A percentile compares a stretch with the other conserved stretches of the same genome.
phyloP scores from a whole-genome alignment of 30 jellyfish, hydroid and myxozoan genomes.

The Haliclystus octoradiatus region DNA sequence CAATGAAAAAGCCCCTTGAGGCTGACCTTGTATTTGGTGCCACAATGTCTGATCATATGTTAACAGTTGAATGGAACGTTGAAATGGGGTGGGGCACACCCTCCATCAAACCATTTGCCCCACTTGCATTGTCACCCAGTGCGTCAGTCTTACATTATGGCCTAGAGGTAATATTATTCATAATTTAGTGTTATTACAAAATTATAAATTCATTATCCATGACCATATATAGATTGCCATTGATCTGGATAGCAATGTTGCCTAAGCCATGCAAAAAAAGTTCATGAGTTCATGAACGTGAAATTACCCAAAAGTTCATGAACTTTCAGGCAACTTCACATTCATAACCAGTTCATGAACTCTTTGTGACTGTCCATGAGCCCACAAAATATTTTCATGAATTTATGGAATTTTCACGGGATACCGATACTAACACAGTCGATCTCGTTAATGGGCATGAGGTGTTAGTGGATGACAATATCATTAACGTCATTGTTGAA shows the following conservation, averaged over 20 bases:
- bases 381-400: no score
- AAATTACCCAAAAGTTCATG: no score
- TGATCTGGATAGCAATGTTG: neutral
- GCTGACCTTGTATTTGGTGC: slow-evolving; percentile 61
- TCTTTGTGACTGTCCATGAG: no score
- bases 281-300: no score
- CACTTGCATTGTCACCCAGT: slow-evolving; percentile 41
- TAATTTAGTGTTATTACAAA: neutral
- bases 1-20: slow-evolving; percentile 35
- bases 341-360: no score
- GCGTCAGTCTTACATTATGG: slow-evolving; percentile 83
- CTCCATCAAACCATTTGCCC: slow-evolving; percentile 27
- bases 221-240: neutral
- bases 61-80: slow-evolving; percentile 40
- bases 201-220: neutral
- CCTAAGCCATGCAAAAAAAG: neutral
- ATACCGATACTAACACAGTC: no score
- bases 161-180: slow-evolving; percentile 30
- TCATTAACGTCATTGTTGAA: no score
- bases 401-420: no score
- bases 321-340: no score
- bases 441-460: no score
- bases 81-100: slow-evolving; percentile 71
- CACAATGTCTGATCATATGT: slow-evolving; percentile 84
- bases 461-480: no score